These are phyloP conservation scores for Bombus vancouverensis DNA, from an alignment of 1,140 invertebrate species.

Conservation along the genomic window DNA sequence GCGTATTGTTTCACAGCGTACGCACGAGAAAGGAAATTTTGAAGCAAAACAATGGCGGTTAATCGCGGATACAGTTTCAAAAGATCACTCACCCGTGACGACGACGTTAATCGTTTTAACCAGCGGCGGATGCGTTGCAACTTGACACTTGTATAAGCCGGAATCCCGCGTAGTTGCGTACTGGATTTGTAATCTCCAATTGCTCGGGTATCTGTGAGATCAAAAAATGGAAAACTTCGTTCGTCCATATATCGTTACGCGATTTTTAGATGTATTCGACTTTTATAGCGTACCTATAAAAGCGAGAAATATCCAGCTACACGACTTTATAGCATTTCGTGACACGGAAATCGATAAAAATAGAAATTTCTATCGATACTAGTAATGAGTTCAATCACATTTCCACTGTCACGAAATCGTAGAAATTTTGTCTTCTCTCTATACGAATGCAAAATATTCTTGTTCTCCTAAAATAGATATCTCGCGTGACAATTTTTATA, in stretches of 20 bases:
- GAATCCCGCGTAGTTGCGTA: conserved; percentile 89
- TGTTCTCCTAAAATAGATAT: not conserved
- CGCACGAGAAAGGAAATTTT: not conserved
- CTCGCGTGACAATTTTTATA: not conserved
- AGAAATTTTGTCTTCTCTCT: not conserved
- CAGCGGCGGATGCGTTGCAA: conserved; percentile 90
- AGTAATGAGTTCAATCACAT: not conserved
- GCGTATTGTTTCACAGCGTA: no score
- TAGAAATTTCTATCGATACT: not conserved
- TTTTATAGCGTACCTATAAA: conserved; percentile 25
- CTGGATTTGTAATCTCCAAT: conserved; percentile 91
- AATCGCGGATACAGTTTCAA: not conserved
- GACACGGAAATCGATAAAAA: not conserved
- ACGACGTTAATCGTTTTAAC: conserved; percentile 78
- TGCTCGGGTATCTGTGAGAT: conserved; percentile 87
- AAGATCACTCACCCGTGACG: conserved; percentile 71
- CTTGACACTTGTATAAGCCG: conserved; percentile 93
- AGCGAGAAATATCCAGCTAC: not conserved
- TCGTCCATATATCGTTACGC: not conserved
- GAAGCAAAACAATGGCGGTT: not conserved
- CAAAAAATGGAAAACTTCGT: conserved; percentile 6
- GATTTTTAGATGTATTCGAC: not conserved
- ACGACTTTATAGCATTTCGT: not conserved
- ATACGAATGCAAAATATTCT: not conserved
- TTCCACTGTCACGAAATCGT: not conserved